phyloP scores from a whole-genome alignment of 2,797 vertebrate species.

The Craterocephalus amniculus region DNA sequence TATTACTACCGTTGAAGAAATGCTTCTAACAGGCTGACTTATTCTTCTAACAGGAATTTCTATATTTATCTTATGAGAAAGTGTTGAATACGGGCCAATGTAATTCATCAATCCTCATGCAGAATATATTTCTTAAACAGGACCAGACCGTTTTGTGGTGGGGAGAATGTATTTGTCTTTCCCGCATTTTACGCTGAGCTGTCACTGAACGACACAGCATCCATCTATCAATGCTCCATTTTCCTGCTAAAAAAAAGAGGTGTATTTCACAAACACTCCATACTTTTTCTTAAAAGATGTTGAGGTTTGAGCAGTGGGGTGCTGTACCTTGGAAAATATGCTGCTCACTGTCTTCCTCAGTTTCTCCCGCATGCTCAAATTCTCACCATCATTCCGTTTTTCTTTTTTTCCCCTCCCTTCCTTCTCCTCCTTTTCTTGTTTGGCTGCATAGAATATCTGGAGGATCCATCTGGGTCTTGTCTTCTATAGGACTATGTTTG shows the following conservation, averaged over 20 bases:
- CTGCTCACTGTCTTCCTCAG: constrained; percentile 49
- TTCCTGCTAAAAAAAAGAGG: constrained; percentile 58
- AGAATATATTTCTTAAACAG: constrained; percentile 55
- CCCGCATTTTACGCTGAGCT: constrained; percentile 61
- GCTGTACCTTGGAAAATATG: constrained; percentile 66
- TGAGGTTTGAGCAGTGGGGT: constrained; percentile 69
- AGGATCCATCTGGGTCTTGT: constrained; percentile 62
- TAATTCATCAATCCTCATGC: constrained; percentile 65
- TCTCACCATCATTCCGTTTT: constrained; percentile 35
- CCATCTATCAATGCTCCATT: constrained; percentile 71
- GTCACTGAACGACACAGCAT: constrained; percentile 54
- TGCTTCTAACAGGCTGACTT: constrained; percentile 32
- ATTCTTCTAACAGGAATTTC: constrained; percentile 42
- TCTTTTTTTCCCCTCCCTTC: constrained; percentile 4
- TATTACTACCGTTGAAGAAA: constrained; percentile 42
- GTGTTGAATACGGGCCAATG: constrained; percentile 62
- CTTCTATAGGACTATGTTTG: constrained; percentile 40
- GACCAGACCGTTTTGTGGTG: constrained; percentile 59
- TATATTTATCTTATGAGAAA: constrained; percentile 46
- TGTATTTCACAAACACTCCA: constrained; percentile 62
- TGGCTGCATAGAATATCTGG: constrained; percentile 58
- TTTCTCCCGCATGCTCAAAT: constrained; percentile 54
- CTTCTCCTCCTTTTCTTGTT: constrained; percentile 1
- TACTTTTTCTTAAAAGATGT: constrained; percentile 60
- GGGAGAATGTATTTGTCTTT: constrained; percentile 58